These are phyloP conservation scores for Plebejus melissa DNA, from an alignment of 2,888 invertebrate genomes.

Conservation along the genomic window DNA sequence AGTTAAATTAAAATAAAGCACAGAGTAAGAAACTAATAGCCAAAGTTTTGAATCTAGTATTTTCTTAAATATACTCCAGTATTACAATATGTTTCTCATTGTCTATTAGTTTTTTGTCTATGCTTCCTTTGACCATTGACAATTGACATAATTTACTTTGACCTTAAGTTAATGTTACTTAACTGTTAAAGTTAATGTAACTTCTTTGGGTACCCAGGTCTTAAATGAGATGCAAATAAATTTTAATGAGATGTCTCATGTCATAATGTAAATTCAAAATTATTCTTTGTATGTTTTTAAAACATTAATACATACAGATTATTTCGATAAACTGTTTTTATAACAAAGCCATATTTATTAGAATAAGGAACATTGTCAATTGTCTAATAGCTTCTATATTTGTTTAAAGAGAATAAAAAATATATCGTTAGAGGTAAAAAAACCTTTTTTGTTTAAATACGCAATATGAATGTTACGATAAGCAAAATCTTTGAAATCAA, in stretches of 20 bases:
- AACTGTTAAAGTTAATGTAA: too few species aligned
- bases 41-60: background rate
- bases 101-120: constrained; percentile 5
- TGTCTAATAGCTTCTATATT: background rate
- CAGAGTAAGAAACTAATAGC: background rate
- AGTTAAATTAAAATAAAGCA: background rate
- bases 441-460: background rate
- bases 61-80: background rate
- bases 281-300: background rate
- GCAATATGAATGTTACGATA: background rate
- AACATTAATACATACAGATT: too few species aligned
- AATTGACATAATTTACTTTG: background rate
- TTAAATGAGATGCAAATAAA: background rate
- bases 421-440: constrained; percentile 6
- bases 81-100: background rate
- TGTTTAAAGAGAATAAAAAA: background rate
- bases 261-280: background rate
- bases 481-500: background rate
- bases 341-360: background rate
- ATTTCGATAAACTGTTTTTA: background rate
- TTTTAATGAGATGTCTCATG: background rate
- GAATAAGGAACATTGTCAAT: background rate
- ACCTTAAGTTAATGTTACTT: too few species aligned
- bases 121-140: background rate
- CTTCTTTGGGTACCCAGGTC: background rate